Percentiles rank a stretch among this genome's conserved stretches.
phyloP scores from a whole-genome alignment of 2,113 vertebrate species.

The mouse (Mus musculus) region GRCm39 chr4:136819001-136819500 shows the following conservation, averaged over 20 bases:
- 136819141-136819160: background rate
- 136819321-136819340: background rate
- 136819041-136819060: background rate
- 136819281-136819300: background rate
- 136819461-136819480: background rate
- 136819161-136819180: slow-evolving; percentile 15
- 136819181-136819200: background rate
- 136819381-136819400: background rate
- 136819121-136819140: slow-evolving; percentile 7
- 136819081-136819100: background rate
- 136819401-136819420: too few species aligned
- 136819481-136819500: background rate
- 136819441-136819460: background rate
- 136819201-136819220: background rate
- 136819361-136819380: accelerated
- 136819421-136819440: accelerated
- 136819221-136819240: background rate
- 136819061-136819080: accelerated
- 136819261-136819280: background rate
- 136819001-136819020: background rate
- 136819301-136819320: background rate
- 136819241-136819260: background rate
- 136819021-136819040: background rate
- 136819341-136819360: background rate
- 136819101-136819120: background rate